A percentile compares a stretch with the other conserved stretches of the same genome.
Conservation (phyloP, 1,140 invertebrate genomes). For the Drosophila fuyamai region DNA sequence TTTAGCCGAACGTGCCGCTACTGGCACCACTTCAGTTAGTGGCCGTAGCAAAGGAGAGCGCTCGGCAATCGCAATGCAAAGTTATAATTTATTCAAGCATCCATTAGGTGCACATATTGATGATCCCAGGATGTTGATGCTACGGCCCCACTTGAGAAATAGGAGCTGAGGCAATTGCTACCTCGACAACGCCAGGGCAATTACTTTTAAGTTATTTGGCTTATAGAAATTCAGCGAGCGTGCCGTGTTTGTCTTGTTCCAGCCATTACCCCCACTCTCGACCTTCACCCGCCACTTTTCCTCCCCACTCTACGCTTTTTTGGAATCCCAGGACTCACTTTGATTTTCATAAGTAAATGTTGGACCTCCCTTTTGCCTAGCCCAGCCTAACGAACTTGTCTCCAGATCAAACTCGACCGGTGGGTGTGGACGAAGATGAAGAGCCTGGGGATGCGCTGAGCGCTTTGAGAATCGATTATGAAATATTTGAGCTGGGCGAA, state of each 20-base stretch:
- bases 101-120: conserved; percentile 81
- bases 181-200: conserved; percentile 54
- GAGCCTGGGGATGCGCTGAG: conserved; percentile 13
- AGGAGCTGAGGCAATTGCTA: conserved; percentile 49
- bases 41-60: conserved; percentile 1
- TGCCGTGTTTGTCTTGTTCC: conserved; percentile 74
- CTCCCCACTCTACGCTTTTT: background rate
- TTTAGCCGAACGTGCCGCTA: conserved; percentile 73
- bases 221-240: conserved; percentile 80
- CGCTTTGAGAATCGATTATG: conserved; percentile 78
- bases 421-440: background rate
- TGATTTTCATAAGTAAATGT: conserved; percentile 83
- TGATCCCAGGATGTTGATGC: conserved; percentile 41
- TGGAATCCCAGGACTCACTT: conserved; percentile 65
- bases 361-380: conserved; percentile 39
- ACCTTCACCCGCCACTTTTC: background rate
- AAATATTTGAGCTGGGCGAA: conserved; percentile 82
- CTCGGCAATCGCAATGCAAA: conserved; percentile 77
- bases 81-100: conserved; percentile 82
- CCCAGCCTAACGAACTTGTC: conserved; percentile 59
- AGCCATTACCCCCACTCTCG: conserved; percentile 33
- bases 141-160: conserved; percentile 10
- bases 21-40: conserved; percentile 24
- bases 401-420: conserved; percentile 36
- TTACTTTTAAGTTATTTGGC: conserved; percentile 81